Evolutionary conservation across 92 coral and sea anemone species (phyloP).

Genomic region (Isaurus tuberculatus): DNA sequence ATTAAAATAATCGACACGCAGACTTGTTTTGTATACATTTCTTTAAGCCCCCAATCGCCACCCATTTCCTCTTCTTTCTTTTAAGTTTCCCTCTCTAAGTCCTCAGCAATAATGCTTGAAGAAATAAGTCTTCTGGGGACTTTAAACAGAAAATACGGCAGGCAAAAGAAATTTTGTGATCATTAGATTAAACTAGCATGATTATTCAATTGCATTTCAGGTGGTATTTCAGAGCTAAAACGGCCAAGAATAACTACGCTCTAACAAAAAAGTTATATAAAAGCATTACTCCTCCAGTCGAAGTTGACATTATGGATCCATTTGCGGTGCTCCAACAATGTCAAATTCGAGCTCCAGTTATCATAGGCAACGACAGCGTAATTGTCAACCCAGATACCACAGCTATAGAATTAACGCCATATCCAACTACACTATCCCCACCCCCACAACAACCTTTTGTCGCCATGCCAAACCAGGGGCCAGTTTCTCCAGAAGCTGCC

Average conservation of each 20-base stretch:
- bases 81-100: too few species aligned
- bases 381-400: background rate
- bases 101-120: too few species aligned
- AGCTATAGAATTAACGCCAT: slow-evolving; percentile 14
- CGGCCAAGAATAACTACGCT: slow-evolving; percentile 64
- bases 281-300: slow-evolving; percentile 62
- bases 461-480: background rate
- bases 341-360: background rate
- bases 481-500: background rate
- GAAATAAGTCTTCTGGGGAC: too few species aligned
- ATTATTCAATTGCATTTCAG: too few species aligned
- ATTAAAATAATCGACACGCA: too few species aligned
- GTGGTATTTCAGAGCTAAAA: slow-evolving; percentile 82
- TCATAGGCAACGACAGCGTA: background rate
- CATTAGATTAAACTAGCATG: too few species aligned
- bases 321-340: slow-evolving; percentile 57
- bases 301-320: slow-evolving; percentile 71
- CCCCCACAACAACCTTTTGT: background rate
- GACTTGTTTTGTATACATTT: too few species aligned
- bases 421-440: slow-evolving; percentile 5
- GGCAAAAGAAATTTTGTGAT: too few species aligned
- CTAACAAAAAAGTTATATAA: slow-evolving; percentile 73
- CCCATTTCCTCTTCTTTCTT: too few species aligned
- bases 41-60: too few species aligned
- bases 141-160: too few species aligned